Evolutionary conservation across 1,140 invertebrate genomes (phyloP), one percentile per base, ranked within the genome.

Genomic region (Myzus persicae): DNA sequence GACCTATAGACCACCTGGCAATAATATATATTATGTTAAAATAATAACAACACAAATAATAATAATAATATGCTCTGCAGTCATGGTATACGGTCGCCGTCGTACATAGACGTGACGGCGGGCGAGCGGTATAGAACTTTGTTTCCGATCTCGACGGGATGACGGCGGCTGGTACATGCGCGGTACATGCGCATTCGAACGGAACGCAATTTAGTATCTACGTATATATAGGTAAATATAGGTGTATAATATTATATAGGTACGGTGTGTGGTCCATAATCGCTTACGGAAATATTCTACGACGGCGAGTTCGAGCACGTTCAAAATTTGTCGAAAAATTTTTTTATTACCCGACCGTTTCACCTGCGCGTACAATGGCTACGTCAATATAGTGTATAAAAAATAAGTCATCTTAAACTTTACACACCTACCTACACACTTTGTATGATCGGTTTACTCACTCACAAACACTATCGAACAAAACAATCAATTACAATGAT

Each of bases 1-100:
- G 42, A 85, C 26, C 84, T 40, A 40, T 44, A 90, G 51, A 90
- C 89, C 54, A 90, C 89, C 89, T 89, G 88, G 88, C 88, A 89
- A 89, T 54, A 42, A 31, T 31, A 40, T 44, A 6, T 18, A 42
- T 46, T 40, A 24, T 76, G 59, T 76, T 76, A 76, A 76, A 76
- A 76, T 76, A 76, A 76, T 76, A 76, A 76, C 59, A 76, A 76
- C 59, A 36, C n/a, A 5, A 76, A 67, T 67, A 67, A 67, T 67
- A 76, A 76, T 76, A 67, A n/a, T 67, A 76, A 36, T 76, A 76
- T n/a, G 31, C n/a, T 76, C n/a, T 76, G 59, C n/a, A 76, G 59
- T 76, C 59, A 76, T 76, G 59, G 59, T 76, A 76, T 76, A 36
- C 59, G 59, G 59, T n/a, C 59, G n/a, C n/a, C 36, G 59, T 76